These are phyloP conservation scores for Iselma pallidipennis DNA, from an alignment of 2,888 invertebrate species.

Conservation along the genomic window DNA sequence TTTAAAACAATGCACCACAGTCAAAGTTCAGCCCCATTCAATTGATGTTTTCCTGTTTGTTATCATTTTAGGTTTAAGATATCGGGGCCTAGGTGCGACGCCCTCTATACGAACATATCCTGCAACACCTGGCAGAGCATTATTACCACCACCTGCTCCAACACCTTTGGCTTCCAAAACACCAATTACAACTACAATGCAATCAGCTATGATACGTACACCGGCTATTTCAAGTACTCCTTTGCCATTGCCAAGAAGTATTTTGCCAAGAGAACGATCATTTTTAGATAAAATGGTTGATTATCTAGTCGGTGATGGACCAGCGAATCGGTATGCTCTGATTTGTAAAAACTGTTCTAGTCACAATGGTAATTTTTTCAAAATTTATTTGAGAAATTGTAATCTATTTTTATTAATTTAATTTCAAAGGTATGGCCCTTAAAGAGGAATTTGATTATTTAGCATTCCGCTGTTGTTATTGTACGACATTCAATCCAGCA, in stretches of 20 bases:
- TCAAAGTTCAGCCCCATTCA: slow-evolving; percentile 5
- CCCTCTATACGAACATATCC: neutral
- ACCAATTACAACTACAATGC: neutral
- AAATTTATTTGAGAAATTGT: slow-evolving; percentile 1
- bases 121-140: slow-evolving; percentile 9
- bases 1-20: slow-evolving; percentile 4
- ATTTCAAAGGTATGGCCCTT: slow-evolving; percentile 68
- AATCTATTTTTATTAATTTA: slow-evolving; percentile 19
- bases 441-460: slow-evolving; percentile 73
- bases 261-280: slow-evolving; percentile 75
- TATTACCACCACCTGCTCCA: neutral
- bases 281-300: slow-evolving; percentile 90
- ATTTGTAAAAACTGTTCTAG: slow-evolving; percentile 88
- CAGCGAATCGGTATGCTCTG: slow-evolving; percentile 91
- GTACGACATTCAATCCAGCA: slow-evolving; percentile 84
- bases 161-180: neutral
- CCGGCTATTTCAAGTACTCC: slow-evolving; percentile 16
- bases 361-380: slow-evolving; percentile 77
- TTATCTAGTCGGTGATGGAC: slow-evolving; percentile 94
- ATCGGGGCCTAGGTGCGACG: slow-evolving; percentile 5
- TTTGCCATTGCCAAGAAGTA: slow-evolving; percentile 68
- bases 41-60: neutral
- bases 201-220: neutral
- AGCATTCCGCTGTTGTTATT: slow-evolving; percentile 91
- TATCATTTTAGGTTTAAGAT: slow-evolving; percentile 11